Evolutionary conservation across 2,888 invertebrate species (phyloP), one percentile per base, ranked within the genome.

Genomic region (Melangyna quadrimaculata): DNA sequence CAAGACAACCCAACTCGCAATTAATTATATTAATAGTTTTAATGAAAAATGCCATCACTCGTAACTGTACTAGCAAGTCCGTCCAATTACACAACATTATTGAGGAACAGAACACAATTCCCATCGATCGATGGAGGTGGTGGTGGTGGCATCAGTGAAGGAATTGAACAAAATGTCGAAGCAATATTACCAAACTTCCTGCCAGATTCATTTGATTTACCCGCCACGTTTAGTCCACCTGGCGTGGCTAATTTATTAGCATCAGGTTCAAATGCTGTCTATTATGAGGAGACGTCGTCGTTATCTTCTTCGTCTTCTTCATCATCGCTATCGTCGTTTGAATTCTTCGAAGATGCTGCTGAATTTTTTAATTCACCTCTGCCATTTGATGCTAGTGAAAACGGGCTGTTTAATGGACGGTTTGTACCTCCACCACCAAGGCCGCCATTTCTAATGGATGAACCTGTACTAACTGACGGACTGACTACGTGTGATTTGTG

Each of bases 401-500:
- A 91, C 87, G 92, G 92, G 24, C 87, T 92, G 35, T 92, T 92
- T 90, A 92, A 92, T 88, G 92, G 92, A 7, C 90, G 93, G 86
- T 95, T 95, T 90, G 94, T 95, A 80, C 94, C 95, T 63, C 95
- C 95, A 69, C 95, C 95, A 53, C 95, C 95, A 19, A 92, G 95
- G 84, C 94, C 95, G 22, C 93, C 94, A 57, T 94, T 94, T 90
- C 93, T 95, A 80, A 94, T 95, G 88, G 94, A 94, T 73, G 93
- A 93, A 82, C 93, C 94, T 80, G 91, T 92, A 83, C 92, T 94
- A 88, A 93, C 94, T 87, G 95, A 95, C 92, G 95, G 95, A 83
- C 93, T 95, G 88, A 95, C 95, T 89, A 95, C 95, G 89, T 95
- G 95, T 91, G 95, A 95, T 92, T 93, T 95, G 88, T 95, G 95